Base-by-base conservation (phyloP, 2,888 invertebrate genomes). In the Tridacna gigas region DNA sequence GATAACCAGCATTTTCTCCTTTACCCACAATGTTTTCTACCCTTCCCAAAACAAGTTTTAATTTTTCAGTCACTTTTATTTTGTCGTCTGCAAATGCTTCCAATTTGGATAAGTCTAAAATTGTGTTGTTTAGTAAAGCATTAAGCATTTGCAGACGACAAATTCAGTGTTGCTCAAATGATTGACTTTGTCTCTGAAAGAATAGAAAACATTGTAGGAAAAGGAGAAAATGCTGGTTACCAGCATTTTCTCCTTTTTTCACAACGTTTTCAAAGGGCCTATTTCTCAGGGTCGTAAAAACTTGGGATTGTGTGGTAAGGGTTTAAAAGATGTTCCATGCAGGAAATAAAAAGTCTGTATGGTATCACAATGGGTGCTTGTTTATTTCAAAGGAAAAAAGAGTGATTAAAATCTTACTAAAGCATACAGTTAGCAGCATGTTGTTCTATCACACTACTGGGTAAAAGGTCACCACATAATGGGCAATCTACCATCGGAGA, bases 371-470 rank as follows among this genome's bases (percentile, higher is more conserved):
- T n/a, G n/a, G n/a, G n/a, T n/a, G n/a, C n/a, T n/a, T n/a, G n/a
- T n/a, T n/a, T 37, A 37, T 37, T 37, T 37, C 37, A 37, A 37
- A 37, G 37, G 7, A n/a, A 37, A 7, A 37, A 37, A 37, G 7
- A 37, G 3, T 37, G 7, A 37, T 37, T 37, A 37, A 37, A 37
- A 37, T 7, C 37, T 37, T 37, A 7, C 45, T 45, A 71, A 4
- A 71, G 71, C 13, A 48, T 51, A 75, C 86, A 86, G 20, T 48
- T 74, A 22, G 86, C 74, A 28, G 86, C 86, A 84, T 86, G 86
- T 18, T 65, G 15, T 63, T 86, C 79, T 63, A 86, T 78, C 15
- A 82, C 25, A 45, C n/a, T 51, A 13, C 51, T 71, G 4, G 84
- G 86, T 45, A 79, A 86, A 28, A 61, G 80, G 28, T 78, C 77